Base-by-base conservation (phyloP, 1,140 invertebrate genomes). In the Halesus radiatus region DNA sequence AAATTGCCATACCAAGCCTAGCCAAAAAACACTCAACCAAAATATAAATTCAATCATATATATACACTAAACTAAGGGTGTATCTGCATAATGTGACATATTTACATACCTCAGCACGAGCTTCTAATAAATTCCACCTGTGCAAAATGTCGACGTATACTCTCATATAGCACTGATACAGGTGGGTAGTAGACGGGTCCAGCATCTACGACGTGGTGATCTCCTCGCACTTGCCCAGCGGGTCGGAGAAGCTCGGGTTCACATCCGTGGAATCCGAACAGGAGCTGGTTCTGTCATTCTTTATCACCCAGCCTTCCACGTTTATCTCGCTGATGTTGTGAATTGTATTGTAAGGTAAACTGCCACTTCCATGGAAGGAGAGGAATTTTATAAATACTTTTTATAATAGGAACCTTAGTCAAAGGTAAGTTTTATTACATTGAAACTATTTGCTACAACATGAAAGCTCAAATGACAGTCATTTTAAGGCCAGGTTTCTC, bases 261-360 rank as follows among this genome's bases (percentile, higher is more conserved):
- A 74, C 87, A 85, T 97, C 96, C 18, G 94, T 88, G 0, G 95
- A 96, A 84, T 96, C 96, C 0, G 96, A 97, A 92, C 96, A 97
- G 1, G 95, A 97, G 87, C 95, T 97, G 15, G 95, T 97, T n/a
- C 96, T 91, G 75, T 95, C 90, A 73, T 94, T 92, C 84, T 94
- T 94, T 18, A 94, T 85, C 75, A 89, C 84, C 93, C 94, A 96
- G 15, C 93, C 93, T 82, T 96, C 95, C 3, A 93, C 89, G 77
- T 93, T 94, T 7, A 95, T 87, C 76, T 90, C 93, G 83, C 97
- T 96, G 26, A 95, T 92, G 76, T 95, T 93, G 85, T 96, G 95
- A 68, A 98, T 95, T 13, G 96, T 98, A 86, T 97, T 97, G 88
- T 98, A 98, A 0, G 96, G 96, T 3, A 96, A 97, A 52, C 93